Evolutionary conservation across 2,113 vertebrate species (phyloP).

Genomic region (Meleagris gallopavo): DNA sequence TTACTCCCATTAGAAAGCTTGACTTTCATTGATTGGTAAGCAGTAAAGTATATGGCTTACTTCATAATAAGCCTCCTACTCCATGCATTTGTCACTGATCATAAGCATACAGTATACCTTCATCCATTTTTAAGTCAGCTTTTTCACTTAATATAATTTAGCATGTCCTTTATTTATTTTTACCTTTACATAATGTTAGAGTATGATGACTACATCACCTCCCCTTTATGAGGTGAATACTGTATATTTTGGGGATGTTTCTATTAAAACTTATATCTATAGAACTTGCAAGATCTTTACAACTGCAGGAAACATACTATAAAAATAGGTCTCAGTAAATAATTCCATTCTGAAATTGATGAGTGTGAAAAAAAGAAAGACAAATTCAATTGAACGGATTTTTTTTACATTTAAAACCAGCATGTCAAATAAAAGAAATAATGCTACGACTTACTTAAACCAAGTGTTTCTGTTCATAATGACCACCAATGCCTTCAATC

Average conservation of each 20-base stretch:
- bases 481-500: background rate
- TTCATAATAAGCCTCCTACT: background rate
- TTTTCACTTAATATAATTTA: background rate
- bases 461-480: background rate
- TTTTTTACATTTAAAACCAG: background rate
- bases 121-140: background rate
- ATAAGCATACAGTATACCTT: background rate
- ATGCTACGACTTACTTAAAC: background rate
- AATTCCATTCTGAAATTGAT: background rate
- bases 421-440: background rate
- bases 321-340: background rate
- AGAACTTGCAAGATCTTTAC: background rate
- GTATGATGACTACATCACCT: background rate
- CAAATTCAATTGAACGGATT: background rate
- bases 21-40: accelerated
- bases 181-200: background rate
- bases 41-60: background rate
- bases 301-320: background rate
- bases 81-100: background rate
- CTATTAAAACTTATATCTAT: background rate
- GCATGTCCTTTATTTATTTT: background rate
- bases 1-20: background rate
- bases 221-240: background rate
- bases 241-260: background rate
- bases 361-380: background rate